These are phyloP conservation scores for Lanistes nyassanus DNA, from an alignment of 1,140 invertebrate genomes.

Conservation along the genomic window DNA sequence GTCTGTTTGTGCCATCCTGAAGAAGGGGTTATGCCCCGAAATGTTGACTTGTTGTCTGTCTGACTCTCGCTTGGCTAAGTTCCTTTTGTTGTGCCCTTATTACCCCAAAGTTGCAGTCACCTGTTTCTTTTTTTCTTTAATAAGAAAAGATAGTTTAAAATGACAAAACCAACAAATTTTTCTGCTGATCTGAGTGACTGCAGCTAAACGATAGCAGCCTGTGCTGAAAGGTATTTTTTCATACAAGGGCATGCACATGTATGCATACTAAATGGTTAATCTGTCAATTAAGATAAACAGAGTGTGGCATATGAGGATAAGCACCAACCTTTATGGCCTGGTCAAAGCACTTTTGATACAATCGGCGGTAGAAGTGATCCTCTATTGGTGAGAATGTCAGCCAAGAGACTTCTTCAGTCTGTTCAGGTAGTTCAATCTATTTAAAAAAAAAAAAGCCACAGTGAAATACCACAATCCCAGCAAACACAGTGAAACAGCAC, in stretches of 20 bases:
- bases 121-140: too few relatives aligned
- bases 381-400: slow-evolving; percentile 73
- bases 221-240: neutral
- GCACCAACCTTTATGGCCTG: slow-evolving; percentile 32
- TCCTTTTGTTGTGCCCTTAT: too few relatives aligned
- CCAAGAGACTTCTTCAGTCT: slow-evolving; percentile 69
- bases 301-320: neutral
- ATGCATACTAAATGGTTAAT: neutral
- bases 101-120: too few relatives aligned
- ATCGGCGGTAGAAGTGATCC: slow-evolving; percentile 72
- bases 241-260: neutral
- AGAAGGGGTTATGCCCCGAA: too few relatives aligned
- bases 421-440: slow-evolving; percentile 68
- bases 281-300: neutral
- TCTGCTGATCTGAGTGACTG: too few relatives aligned
- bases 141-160: too few relatives aligned
- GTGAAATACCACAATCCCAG: neutral
- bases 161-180: too few relatives aligned
- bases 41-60: too few relatives aligned
- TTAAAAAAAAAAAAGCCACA: neutral
- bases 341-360: slow-evolving; percentile 66
- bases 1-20: too few relatives aligned
- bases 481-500: neutral
- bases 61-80: too few relatives aligned
- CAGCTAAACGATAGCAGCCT: too few relatives aligned